These are phyloP conservation scores for Melanotaenia duboulayi DNA, from an alignment of 2,113 vertebrate genomes.

Conservation along the genomic window DNA sequence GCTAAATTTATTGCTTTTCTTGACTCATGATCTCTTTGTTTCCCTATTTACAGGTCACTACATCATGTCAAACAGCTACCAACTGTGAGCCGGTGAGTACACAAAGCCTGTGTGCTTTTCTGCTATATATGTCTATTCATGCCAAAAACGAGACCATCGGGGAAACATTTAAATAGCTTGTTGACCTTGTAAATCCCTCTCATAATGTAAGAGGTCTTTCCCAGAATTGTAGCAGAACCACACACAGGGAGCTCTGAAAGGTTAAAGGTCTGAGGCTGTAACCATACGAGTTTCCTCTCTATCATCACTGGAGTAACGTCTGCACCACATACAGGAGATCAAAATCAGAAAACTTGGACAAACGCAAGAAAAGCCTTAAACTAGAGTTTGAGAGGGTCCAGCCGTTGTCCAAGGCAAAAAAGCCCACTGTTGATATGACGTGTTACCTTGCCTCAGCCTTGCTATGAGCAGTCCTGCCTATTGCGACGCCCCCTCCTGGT, in stretches of 20 bases:
- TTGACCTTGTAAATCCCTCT: slow-evolving; percentile 11
- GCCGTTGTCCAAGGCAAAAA: no score
- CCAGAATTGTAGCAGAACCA: slow-evolving; percentile 29
- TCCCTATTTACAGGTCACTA: slow-evolving; percentile 67
- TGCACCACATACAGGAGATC: not conserved
- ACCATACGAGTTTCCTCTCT: slow-evolving; percentile 26
- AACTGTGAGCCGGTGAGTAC: slow-evolving; percentile 77
- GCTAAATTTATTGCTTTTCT: not conserved
- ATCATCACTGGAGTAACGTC: no score
- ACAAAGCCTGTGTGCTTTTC: not conserved
- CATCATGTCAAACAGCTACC: slow-evolving; percentile 70
- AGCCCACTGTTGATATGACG: not conserved
- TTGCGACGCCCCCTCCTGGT: no score
- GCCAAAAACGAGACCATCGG: not conserved
- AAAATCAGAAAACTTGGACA: not conserved
- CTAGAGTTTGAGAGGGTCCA: not conserved
- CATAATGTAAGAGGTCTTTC: slow-evolving; percentile 7
- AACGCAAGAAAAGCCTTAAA: no score
- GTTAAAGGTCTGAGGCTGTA: slow-evolving; percentile 37
- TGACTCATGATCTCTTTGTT: slow-evolving; percentile 15
- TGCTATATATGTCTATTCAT: not conserved
- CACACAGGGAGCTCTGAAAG: not conserved
- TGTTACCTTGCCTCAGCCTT: no score
- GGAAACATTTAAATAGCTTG: slow-evolving; percentile 11
- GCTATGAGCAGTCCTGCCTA: no score